Conservation (phyloP, 2,888 invertebrate genomes). For the Spodoptera littoralis region DNA sequence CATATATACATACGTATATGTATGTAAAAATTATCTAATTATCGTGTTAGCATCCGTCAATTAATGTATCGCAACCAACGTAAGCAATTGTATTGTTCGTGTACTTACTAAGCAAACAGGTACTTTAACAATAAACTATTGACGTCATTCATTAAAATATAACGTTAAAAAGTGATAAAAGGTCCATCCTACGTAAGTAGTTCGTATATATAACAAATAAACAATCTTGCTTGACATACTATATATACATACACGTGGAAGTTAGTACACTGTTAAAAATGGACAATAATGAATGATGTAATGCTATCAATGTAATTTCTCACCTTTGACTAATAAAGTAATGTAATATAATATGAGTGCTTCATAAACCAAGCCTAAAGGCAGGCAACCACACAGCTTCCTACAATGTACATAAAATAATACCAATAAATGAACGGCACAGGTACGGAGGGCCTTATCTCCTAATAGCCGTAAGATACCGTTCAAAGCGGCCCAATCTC, state of each 20-base stretch:
- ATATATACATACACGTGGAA: too few relatives aligned
- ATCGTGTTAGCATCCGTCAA: constrained; percentile 8
- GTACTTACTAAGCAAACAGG: constrained; percentile 8
- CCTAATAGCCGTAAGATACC: constrained; percentile 73
- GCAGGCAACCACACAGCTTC: constrained; percentile 13
- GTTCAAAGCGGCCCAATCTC: constrained; percentile 85
- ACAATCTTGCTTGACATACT: too few relatives aligned
- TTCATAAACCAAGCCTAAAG: constrained; percentile 8
- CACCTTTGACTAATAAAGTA: constrained; percentile 10
- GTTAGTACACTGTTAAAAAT: too few relatives aligned
- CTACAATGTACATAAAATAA: constrained; percentile 53
- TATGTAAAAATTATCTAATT: constrained; percentile 24
- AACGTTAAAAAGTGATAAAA: too few relatives aligned
- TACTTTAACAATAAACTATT: constrained; percentile 12
- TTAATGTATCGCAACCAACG: constrained; percentile 20
- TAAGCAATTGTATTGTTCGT: constrained; percentile 22
- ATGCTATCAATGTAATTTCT: too few relatives aligned
- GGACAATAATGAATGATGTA: too few relatives aligned
- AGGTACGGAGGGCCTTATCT: constrained; percentile 75
- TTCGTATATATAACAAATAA: too few relatives aligned
- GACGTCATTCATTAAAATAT: constrained; percentile 16
- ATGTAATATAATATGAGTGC: constrained; percentile 16
- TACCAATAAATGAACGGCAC: constrained; percentile 66
- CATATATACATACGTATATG: constrained; percentile 5
- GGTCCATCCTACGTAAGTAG: too few relatives aligned